These are phyloP conservation scores for Zaprionus tsacasi DNA, from an alignment of 1,140 invertebrate genomes.

Conservation along the genomic window DNA sequence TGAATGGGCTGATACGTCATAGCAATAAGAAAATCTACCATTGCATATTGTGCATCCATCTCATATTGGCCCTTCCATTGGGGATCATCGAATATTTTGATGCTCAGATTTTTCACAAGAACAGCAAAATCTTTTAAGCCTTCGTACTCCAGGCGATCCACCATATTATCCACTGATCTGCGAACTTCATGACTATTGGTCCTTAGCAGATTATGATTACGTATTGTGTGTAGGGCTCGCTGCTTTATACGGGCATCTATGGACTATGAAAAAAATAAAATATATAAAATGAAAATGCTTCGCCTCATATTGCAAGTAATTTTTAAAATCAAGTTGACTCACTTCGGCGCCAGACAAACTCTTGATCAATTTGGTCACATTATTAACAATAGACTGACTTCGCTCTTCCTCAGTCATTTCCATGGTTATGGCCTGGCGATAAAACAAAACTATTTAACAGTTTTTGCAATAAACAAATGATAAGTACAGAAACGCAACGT, in stretches of 20 bases:
- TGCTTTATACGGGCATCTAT: slow-evolving; percentile 39
- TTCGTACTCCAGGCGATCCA: slow-evolving; percentile 65
- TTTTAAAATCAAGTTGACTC: slow-evolving; percentile 9
- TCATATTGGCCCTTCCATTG: slow-evolving; percentile 44
- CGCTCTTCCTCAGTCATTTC: slow-evolving; percentile 31
- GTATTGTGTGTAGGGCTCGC: slow-evolving; percentile 51
- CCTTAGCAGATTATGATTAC: slow-evolving; percentile 46
- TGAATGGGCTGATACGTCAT: slow-evolving; percentile 64
- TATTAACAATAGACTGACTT: slow-evolving; percentile 32
- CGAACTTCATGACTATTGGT: slow-evolving; percentile 59
- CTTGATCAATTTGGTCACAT: slow-evolving; percentile 58
- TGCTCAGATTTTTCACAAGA: slow-evolving; percentile 44
- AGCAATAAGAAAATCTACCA: slow-evolving; percentile 70
- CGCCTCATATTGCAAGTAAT: background rate
- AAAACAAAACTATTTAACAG: background rate
- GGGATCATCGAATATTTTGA: slow-evolving; percentile 48
- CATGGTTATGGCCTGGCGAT: background rate
- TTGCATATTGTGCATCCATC: slow-evolving; percentile 62
- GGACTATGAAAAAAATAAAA: slow-evolving; percentile 16
- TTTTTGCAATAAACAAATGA: background rate
- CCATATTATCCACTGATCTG: slow-evolving; percentile 56
- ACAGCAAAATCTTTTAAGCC: slow-evolving; percentile 55
- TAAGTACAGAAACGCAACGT: background rate
- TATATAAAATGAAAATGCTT: background rate
- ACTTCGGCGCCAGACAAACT: slow-evolving; percentile 55